A percentile compares a stretch with the other conserved stretches of the same genome.
phyloP scores from a whole-genome alignment of 2,113 vertebrate genomes.

The Coryphaenoides rupestris region DNA sequence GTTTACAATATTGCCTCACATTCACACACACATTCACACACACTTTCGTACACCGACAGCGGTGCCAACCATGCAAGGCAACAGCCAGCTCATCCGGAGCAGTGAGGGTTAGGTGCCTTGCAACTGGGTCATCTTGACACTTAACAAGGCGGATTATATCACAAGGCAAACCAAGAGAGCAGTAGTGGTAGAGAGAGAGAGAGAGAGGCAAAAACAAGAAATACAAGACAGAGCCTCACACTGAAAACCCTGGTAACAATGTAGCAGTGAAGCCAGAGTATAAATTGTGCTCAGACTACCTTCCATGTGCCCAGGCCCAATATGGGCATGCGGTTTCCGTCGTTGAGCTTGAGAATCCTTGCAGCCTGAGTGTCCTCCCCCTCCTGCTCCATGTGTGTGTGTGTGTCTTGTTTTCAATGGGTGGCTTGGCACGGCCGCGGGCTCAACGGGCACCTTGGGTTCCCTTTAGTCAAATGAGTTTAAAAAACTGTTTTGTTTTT shows the following conservation, averaged over 20 bases:
- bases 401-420: constrained; percentile 16
- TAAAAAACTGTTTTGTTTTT: neutral
- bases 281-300: constrained; percentile 29
- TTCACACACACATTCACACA: no score
- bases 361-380: constrained; percentile 31
- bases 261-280: neutral
- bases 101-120: no score
- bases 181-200: neutral
- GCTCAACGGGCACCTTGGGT: constrained; percentile 27
- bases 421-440: neutral
- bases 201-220: neutral
- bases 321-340: constrained; percentile 68
- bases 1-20: no score
- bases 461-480: constrained; percentile 15
- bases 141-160: no score
- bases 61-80: no score
- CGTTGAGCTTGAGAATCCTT: constrained; percentile 58
- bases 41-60: no score
- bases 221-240: neutral
- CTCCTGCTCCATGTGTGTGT: no score
- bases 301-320: constrained; percentile 75
- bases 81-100: no score
- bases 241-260: neutral
- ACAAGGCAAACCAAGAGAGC: neutral
- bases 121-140: no score